Evolutionary conservation across 2,888 invertebrate genomes (phyloP).

Genomic region (Drosophila longiperda): DNA sequence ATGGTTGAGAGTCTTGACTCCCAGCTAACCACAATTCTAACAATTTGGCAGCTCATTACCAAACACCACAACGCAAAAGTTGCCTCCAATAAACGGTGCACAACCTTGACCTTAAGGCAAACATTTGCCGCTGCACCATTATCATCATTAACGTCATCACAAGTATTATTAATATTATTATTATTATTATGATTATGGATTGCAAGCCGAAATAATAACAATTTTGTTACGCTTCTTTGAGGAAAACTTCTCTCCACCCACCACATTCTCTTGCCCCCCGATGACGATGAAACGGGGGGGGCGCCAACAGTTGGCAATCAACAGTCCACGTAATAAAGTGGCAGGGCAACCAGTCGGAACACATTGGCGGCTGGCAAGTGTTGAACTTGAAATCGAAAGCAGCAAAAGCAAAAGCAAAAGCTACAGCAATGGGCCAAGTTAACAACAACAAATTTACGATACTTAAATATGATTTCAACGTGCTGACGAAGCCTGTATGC

Average conservation of each 20-base stretch:
- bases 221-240: conserved; percentile 82
- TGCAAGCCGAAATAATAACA: conserved; percentile 75
- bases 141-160: conserved; percentile 39
- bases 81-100: conserved; percentile 68
- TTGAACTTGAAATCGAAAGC: conserved; percentile 82
- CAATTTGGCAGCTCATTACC: conserved; percentile 80
- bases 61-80: conserved; percentile 53
- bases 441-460: conserved; percentile 46
- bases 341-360: conserved; percentile 77
- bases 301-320: conserved; percentile 41
- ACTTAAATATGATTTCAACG: conserved; percentile 45
- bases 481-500: conserved; percentile 29
- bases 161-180: conserved; percentile 33
- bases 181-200: conserved; percentile 67
- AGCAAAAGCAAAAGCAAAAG: conserved; percentile 34
- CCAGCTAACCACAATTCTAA: conserved; percentile 67
- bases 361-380: conserved; percentile 63
- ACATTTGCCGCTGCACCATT: conserved; percentile 42
- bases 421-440: conserved; percentile 46
- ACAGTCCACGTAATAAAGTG: conserved; percentile 75
- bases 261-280: neutral
- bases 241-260: conserved; percentile 55
- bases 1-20: conserved; percentile 41
- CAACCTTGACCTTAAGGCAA: conserved; percentile 76
- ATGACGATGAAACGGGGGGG: conserved; percentile 13